Percentiles rank a stretch among this genome's conserved stretches.
Conservation (phyloP, 37 sponge, comb jelly and placozoan genomes). For the Bolinopsis microptera region DNA sequence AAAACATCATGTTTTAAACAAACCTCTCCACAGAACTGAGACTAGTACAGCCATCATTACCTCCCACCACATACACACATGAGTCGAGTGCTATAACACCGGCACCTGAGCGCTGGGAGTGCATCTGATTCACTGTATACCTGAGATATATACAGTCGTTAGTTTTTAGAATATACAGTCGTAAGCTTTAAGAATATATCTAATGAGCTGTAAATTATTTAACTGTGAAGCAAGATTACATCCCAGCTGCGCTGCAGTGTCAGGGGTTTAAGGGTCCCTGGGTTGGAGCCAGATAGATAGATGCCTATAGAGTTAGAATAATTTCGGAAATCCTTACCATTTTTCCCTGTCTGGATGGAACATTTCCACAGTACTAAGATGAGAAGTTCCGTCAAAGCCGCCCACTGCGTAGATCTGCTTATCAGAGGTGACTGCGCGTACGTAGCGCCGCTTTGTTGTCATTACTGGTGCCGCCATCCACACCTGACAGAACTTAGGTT, state of each 20-base stretch:
- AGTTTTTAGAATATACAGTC: no score
- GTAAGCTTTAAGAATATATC: no score
- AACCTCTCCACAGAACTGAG: conserved; percentile 45
- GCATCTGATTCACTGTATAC: conserved; percentile 22
- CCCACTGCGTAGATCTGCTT: conserved; percentile 34
- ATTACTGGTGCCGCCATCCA: conserved; percentile 55
- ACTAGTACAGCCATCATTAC: conserved; percentile 40
- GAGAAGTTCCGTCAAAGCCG: conserved; percentile 35
- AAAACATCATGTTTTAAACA: background rate
- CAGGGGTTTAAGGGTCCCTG: no score
- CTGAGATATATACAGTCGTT: background rate
- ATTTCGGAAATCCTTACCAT: background rate
- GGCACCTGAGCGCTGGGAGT: conserved; percentile 21
- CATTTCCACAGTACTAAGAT: conserved; percentile 41
- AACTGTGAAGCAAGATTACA: no score
- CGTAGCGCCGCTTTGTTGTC: conserved; percentile 23
- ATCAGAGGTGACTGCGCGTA: conserved; percentile 17
- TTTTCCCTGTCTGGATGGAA: conserved; percentile 46
- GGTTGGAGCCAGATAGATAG: no score
- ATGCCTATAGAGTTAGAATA: no score
- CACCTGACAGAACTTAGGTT: background rate
- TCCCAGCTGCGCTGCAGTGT: no score
- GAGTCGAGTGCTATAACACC: conserved; percentile 10
- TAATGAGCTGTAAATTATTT: no score
- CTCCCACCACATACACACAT: conserved; percentile 19